These are phyloP conservation scores for Drepana arcuata DNA, from an alignment of 1,140 invertebrate species.

Conservation along the genomic window DNA sequence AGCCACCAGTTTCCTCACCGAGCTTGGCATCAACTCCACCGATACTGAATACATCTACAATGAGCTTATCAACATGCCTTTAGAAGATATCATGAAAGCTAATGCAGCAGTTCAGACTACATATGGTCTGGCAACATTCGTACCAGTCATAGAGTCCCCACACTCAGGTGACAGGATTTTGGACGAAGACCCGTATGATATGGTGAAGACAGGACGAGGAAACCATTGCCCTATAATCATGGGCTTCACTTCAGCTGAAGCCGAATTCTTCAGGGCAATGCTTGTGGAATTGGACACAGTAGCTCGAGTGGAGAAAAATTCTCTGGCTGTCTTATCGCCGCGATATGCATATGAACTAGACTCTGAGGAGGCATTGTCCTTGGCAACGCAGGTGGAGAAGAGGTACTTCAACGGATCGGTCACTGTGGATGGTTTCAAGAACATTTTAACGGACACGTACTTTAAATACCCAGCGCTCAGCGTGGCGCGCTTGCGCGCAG, in stretches of 20 bases:
- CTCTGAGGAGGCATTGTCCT: background rate
- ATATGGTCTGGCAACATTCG: conserved; percentile 7
- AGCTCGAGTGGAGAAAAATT: conserved; percentile 1
- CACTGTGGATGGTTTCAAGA: conserved; percentile 14
- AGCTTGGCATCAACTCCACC: conserved; percentile 13
- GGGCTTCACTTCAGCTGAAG: conserved; percentile 17
- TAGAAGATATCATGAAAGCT: conserved; percentile 15
- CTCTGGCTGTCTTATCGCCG: conserved; percentile 2
- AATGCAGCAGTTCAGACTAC: conserved; percentile 5
- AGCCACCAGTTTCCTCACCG: conserved; percentile 4
- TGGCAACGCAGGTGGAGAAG: conserved; percentile 1
- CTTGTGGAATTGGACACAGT: conserved; percentile 10
- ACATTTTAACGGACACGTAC: conserved; percentile 5
- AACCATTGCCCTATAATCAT: conserved; percentile 20
- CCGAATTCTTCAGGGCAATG: conserved; percentile 9
- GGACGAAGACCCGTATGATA: conserved; percentile 14
- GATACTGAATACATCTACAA: conserved; percentile 12
- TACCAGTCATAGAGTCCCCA: conserved; percentile 16
- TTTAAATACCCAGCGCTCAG: conserved; percentile 21
- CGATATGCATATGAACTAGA: conserved; percentile 5
- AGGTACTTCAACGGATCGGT: conserved; percentile 13
- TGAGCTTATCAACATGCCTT: conserved; percentile 8
- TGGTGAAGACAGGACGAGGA: conserved; percentile 12
- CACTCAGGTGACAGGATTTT: conserved; percentile 11
- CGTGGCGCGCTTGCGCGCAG: conserved; percentile 10